Evolutionary conservation across 53 echinoderm and acorn worm species (phyloP).

Genomic region (Astropecten irregularis): DNA sequence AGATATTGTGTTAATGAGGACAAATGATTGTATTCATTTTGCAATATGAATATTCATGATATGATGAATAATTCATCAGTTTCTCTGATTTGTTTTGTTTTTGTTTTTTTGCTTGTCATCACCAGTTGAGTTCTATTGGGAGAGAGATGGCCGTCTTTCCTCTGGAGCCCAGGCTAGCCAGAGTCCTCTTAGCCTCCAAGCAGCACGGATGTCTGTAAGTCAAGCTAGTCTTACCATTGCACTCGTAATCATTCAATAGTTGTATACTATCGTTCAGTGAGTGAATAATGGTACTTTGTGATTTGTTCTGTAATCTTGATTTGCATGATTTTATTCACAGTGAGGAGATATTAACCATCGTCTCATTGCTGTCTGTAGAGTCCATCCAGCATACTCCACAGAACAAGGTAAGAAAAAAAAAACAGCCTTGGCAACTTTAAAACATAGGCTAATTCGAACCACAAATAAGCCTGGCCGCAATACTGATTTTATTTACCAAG

Average conservation of each 20-base stretch:
- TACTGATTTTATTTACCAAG: too few species aligned
- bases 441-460: too few species aligned
- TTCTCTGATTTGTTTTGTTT: too few species aligned
- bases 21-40: too few species aligned
- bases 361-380: constrained; percentile 86
- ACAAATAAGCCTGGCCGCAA: too few species aligned
- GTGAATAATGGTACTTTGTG: too few species aligned
- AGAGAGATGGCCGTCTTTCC: constrained; percentile 84
- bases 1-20: too few species aligned
- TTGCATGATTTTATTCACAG: constrained; percentile 61
- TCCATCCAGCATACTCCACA: constrained; percentile 79
- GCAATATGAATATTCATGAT: constrained; percentile 8
- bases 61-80: background rate
- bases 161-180: constrained; percentile 85
- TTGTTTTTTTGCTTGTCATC: background rate
- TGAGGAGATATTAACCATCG: constrained; percentile 92
- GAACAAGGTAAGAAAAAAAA: constrained; percentile 93
- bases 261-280: too few species aligned
- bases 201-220: constrained; percentile 94
- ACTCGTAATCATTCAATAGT: too few species aligned
- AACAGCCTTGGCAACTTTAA: too few species aligned
- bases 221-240: too few species aligned
- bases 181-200: constrained; percentile 80
- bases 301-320: too few species aligned
- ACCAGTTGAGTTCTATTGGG: constrained; percentile 77